Evolutionary conservation across 2,888 invertebrate genomes (phyloP).

Genomic region (Lithophane semibrunnea): DNA sequence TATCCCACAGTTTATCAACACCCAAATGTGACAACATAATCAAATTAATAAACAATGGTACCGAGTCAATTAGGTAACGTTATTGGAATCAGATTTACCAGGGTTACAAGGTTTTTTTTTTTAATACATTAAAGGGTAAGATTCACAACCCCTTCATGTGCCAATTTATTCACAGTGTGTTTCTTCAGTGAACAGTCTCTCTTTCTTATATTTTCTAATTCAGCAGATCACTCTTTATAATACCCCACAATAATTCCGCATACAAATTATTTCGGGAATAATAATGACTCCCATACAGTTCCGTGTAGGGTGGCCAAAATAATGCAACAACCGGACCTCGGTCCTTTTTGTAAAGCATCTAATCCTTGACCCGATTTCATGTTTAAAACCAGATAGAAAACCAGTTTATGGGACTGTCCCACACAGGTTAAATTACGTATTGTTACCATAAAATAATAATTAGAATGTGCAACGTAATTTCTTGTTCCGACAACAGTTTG

Average conservation of each 20-base stretch:
- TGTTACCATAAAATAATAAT: slow-evolving; percentile 67
- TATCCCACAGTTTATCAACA: not conserved
- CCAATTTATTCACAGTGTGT: slow-evolving; percentile 14
- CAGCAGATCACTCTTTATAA: slow-evolving; percentile 35
- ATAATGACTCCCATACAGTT: slow-evolving; percentile 66
- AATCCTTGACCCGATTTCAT: slow-evolving; percentile 83
- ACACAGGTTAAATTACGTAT: slow-evolving; percentile 84
- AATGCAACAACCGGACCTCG: slow-evolving; percentile 73
- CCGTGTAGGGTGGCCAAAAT: slow-evolving; percentile 82
- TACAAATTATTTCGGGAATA: slow-evolving; percentile 51
- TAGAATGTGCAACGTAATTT: slow-evolving; percentile 65
- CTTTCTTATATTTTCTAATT: slow-evolving; percentile 37
- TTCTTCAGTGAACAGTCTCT: slow-evolving; percentile 13
- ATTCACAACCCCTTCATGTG: slow-evolving; percentile 13
- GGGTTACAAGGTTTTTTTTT: too few relatives aligned
- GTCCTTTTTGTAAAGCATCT: slow-evolving; percentile 69
- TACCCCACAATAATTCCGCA: slow-evolving; percentile 45
- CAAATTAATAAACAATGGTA: not conserved
- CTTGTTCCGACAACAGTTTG: slow-evolving; percentile 56
- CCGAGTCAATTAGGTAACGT: not conserved
- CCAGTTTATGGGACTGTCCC: slow-evolving; percentile 76
- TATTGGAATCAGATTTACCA: slow-evolving; percentile 2
- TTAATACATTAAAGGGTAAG: slow-evolving; percentile 30
- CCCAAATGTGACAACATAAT: not conserved
- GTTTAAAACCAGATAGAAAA: slow-evolving; percentile 68